Percentiles rank a stretch among this genome's conserved stretches.
Evolutionary conservation across 2,888 invertebrate genomes (phyloP).

Genomic region (Eueremaeus valkanovi): DNA sequence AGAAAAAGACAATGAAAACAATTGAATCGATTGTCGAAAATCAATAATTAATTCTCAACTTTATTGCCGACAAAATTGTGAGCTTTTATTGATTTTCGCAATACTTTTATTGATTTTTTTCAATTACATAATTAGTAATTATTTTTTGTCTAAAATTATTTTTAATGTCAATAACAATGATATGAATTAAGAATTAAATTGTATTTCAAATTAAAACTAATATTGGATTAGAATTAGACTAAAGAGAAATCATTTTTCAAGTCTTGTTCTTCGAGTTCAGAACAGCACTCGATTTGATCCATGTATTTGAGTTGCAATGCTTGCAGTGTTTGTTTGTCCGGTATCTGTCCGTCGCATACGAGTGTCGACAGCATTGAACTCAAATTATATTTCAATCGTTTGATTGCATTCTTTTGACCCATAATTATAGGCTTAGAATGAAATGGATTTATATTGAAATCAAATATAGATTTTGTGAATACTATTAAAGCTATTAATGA

Average conservation of each 20-base stretch:
- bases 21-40: constrained; percentile 8
- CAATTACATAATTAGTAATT: background rate
- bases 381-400: background rate
- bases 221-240: too few species aligned
- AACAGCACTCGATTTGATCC: background rate
- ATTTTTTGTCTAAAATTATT: background rate
- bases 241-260: constrained; percentile 1
- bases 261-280: background rate
- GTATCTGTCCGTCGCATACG: background rate
- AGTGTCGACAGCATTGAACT: background rate
- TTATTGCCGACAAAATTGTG: too few species aligned
- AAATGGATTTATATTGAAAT: background rate
- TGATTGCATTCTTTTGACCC: background rate
- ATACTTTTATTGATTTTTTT: too few species aligned
- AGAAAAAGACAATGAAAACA: background rate
- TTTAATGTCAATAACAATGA: too few species aligned
- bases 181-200: background rate
- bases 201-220: background rate
- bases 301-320: background rate
- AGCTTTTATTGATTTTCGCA: too few species aligned
- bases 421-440: background rate
- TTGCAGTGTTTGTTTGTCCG: background rate
- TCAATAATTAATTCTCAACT: too few species aligned
- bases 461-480: background rate
- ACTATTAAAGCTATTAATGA: background rate